Percentiles rank a stretch among this genome's conserved stretches.
These are phyloP conservation scores for Pangasius krempfi DNA, from an alignment of 2,797 vertebrate species.

Conservation along the genomic window DNA sequence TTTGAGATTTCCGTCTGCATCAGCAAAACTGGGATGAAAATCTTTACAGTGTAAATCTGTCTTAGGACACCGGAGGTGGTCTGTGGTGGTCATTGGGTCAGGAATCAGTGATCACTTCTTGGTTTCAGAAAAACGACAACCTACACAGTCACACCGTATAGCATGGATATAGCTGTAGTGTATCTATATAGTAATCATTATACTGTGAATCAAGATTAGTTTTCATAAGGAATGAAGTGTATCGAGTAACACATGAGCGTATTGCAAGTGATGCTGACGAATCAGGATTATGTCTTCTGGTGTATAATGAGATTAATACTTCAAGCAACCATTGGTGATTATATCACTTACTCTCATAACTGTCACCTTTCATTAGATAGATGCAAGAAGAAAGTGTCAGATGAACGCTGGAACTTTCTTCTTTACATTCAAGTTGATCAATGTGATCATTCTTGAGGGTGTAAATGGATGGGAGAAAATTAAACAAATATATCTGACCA, in stretches of 20 bases:
- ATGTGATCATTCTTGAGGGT: not conserved
- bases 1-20: not conserved
- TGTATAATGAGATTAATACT: constrained; percentile 1
- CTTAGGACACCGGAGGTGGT: not conserved
- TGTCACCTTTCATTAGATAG: not conserved
- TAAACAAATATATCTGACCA: not conserved
- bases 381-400: not conserved
- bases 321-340: not conserved
- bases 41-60: not conserved
- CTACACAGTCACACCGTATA: not conserved
- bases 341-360: not conserved
- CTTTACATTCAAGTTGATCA: too few relatives aligned
- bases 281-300: not conserved
- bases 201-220: not conserved
- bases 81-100: not conserved
- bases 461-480: not conserved
- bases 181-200: not conserved
- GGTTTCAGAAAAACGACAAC: not conserved
- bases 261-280: not conserved
- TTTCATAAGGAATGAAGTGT: not conserved
- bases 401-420: not conserved
- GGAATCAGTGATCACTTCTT: not conserved
- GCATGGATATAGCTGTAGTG: not conserved
- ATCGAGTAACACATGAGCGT: not conserved
- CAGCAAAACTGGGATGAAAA: not conserved